A percentile compares a stretch with the other conserved stretches of the same genome.
phyloP scores from a whole-genome alignment of 2,797 vertebrate species.

The Chanos chanos region DNA sequence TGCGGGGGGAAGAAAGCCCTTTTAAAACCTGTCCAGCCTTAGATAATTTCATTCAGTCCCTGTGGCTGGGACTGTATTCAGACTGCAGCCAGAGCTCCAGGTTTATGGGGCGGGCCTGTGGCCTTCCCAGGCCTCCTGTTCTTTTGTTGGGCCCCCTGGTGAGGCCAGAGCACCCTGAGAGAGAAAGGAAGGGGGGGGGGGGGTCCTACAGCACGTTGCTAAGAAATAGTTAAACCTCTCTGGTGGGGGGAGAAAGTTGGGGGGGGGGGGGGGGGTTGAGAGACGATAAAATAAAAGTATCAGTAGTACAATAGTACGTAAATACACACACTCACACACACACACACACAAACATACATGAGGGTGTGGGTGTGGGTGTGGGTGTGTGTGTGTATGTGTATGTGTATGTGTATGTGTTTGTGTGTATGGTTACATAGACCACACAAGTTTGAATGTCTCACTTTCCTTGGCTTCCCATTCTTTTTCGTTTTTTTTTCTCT shows the following conservation, averaged over 20 bases:
- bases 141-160: conserved; percentile 83
- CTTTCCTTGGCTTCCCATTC: conserved; percentile 53
- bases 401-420: too few relatives aligned
- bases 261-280: neutral
- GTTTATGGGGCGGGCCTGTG: conserved; percentile 91
- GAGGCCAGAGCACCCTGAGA: too few relatives aligned
- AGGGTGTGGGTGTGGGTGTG: too few relatives aligned
- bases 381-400: too few relatives aligned
- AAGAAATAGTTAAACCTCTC: conserved; percentile 86
- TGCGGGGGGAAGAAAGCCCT: conserved; percentile 82
- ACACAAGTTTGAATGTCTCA: conserved; percentile 92
- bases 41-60: conserved; percentile 99
- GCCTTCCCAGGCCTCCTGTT: conserved; percentile 94
- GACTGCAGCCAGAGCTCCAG: conserved; percentile 90
- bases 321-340: too few relatives aligned
- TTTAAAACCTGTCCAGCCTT: conserved; percentile 98
- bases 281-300: conserved; percentile 75
- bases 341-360: too few relatives aligned
- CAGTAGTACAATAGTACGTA: conserved; percentile 85
- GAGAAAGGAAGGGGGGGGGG: conserved; percentile 68
- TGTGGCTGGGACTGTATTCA: conserved; percentile 86
- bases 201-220: conserved; percentile 84
- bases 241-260: neutral
- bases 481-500: conserved; percentile 68
- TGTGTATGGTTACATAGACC: conserved; percentile 95